A percentile compares a stretch with the other conserved stretches of the same genome.
Conservation (phyloP, 1,140 invertebrate genomes). For the Amyelois transitella region DNA sequence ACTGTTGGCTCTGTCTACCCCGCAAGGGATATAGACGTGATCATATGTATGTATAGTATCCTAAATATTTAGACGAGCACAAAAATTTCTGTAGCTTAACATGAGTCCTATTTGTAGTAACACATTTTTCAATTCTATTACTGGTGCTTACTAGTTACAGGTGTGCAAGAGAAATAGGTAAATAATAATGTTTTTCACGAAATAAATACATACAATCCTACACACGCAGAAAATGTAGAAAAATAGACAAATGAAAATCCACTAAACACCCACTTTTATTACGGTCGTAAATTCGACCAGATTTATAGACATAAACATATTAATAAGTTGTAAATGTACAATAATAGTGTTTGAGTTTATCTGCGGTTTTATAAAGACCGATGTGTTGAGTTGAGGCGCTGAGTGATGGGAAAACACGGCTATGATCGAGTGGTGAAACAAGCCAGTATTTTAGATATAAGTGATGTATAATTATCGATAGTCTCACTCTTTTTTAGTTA, state of each 20-base stretch:
- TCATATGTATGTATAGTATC: no score
- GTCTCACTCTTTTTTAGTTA: slow-evolving; percentile 12
- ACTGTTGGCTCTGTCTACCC: no score
- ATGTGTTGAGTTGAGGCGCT: slow-evolving; percentile 44
- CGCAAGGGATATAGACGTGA: no score
- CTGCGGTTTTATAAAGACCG: slow-evolving; percentile 61
- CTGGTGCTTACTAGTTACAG: no score
- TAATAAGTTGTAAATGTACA: slow-evolving; percentile 58
- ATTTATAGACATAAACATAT: slow-evolving; percentile 55
- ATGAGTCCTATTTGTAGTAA: no score
- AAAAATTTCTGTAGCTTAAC: no score
- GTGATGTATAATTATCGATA: slow-evolving; percentile 17
- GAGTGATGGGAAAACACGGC: slow-evolving; percentile 62
- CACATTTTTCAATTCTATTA: no score
- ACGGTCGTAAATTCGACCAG: slow-evolving; percentile 47
- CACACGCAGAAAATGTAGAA: background rate
- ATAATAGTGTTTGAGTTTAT: slow-evolving; percentile 57
- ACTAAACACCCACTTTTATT: slow-evolving; percentile 37
- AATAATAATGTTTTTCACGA: background rate
- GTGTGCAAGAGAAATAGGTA: no score
- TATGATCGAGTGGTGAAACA: slow-evolving; percentile 67
- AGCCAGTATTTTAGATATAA: slow-evolving; percentile 54
- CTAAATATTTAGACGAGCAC: no score
- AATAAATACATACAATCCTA: background rate
- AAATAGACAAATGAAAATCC: background rate